Conservation (phyloP, 2,113 vertebrate species). For the Mustela nigripes region DNA sequence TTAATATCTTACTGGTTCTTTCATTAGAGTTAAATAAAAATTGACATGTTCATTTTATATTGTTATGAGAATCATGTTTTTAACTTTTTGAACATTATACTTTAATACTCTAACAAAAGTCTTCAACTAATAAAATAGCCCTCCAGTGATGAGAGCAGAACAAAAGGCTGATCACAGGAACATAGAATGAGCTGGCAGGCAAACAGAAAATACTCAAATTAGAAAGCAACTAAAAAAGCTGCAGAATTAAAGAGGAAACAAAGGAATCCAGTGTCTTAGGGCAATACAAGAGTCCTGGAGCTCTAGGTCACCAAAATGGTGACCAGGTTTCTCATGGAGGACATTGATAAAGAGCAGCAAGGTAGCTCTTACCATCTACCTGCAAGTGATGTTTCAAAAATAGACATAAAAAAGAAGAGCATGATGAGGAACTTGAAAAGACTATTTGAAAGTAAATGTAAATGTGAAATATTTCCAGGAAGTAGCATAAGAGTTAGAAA, state of each 20-base stretch:
- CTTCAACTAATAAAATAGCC: slow-evolving; percentile 50
- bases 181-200: slow-evolving; percentile 2
- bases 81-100: slow-evolving; percentile 59
- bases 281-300: background rate
- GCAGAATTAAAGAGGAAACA: background rate
- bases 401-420: background rate
- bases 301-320: background rate
- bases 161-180: slow-evolving; percentile 34
- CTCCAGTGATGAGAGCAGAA: slow-evolving; percentile 52
- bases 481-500: background rate
- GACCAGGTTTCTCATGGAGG: background rate
- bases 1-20: background rate
- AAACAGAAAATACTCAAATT: slow-evolving; percentile 43
- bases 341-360: too few species aligned
- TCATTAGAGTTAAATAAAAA: slow-evolving; percentile 29
- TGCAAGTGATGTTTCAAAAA: background rate
- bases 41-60: slow-evolving; percentile 14
- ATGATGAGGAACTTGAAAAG: background rate
- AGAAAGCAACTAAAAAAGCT: slow-evolving; percentile 8
- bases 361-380: background rate
- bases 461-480: background rate
- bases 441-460: background rate
- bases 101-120: background rate
- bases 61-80: background rate
- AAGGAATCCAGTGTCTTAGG: background rate